Conservation (phyloP, 2,797 vertebrate species). For the Microchirus variegatus region DNA sequence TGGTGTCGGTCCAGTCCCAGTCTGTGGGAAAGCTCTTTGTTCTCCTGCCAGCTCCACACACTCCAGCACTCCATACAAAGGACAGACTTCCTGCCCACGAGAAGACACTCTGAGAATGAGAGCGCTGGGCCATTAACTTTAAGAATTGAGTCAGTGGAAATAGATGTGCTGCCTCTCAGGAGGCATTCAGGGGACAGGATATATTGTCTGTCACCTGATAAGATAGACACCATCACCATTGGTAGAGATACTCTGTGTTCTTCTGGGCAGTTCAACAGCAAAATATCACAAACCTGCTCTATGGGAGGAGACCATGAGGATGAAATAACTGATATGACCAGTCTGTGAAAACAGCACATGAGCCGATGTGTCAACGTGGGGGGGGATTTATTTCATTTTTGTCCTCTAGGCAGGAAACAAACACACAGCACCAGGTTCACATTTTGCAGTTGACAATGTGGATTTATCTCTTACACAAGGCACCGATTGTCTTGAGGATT, state of each 20-base stretch:
- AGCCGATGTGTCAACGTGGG: conserved; percentile 19
- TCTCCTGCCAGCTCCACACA: conserved; percentile 57
- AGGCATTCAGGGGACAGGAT: conserved; percentile 63
- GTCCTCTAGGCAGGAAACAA: conserved; percentile 15
- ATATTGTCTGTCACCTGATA: conserved; percentile 45
- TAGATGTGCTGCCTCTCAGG: conserved; percentile 53
- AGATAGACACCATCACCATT: conserved; percentile 31
- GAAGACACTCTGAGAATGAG: conserved; percentile 60
- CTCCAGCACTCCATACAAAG: conserved; percentile 44
- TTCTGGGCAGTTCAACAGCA: conserved; percentile 24
- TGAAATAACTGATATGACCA: conserved; percentile 53
- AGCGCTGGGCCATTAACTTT: conserved; percentile 38
- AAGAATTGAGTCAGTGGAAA: conserved; percentile 39
- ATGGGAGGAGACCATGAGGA: conserved; percentile 28
- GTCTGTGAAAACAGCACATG: conserved; percentile 50
- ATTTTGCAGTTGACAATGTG: conserved; percentile 3
- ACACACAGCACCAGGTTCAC: conserved; percentile 10
- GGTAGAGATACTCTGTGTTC: conserved; percentile 23
- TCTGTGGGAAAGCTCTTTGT: conserved; percentile 48
- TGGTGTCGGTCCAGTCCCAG: conserved; percentile 66
- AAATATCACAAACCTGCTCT: conserved; percentile 28
- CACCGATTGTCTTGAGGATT: conserved; percentile 43
- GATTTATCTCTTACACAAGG: conserved; percentile 22
- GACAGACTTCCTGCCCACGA: conserved; percentile 32
- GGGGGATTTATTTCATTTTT: conserved; percentile 12